phyloP scores from a whole-genome alignment of 2,113 vertebrate genomes.

The Cyprinodon variegatus region DNA sequence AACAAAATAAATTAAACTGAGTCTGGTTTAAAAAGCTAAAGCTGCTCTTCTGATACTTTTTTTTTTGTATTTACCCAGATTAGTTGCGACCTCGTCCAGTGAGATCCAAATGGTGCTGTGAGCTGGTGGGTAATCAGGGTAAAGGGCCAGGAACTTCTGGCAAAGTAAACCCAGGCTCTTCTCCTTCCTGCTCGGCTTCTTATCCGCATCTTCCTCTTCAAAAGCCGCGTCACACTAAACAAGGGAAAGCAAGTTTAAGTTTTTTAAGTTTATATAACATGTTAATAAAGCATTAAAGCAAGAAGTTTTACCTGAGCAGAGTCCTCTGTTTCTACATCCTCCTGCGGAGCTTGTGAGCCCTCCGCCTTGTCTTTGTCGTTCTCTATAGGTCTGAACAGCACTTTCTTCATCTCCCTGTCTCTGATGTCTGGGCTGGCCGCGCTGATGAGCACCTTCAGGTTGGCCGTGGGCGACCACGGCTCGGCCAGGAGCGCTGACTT shows the following conservation, averaged over 20 bases:
- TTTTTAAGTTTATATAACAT: not conserved
- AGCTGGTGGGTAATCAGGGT: conserved; percentile 87
- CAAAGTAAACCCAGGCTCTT: conserved; percentile 95
- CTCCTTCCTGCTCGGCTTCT: conserved; percentile 93
- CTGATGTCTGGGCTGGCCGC: conserved; percentile 94
- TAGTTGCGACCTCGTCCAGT: conserved; percentile 91
- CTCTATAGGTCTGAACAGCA: conserved; percentile 88
- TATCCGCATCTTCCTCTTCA: conserved; percentile 85
- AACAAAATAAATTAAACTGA: not conserved
- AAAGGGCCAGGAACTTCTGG: conserved; percentile 94
- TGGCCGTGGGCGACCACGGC: conserved; percentile 94
- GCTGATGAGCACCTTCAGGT: conserved; percentile 95
- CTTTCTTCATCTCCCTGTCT: conserved; percentile 92
- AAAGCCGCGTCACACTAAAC: conserved; percentile 80
- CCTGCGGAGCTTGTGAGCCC: conserved; percentile 41
- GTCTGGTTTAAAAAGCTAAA: not conserved
- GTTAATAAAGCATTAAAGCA: not conserved
- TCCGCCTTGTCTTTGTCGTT: conserved; percentile 45
- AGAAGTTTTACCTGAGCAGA: conserved; percentile 76
- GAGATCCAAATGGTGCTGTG: conserved; percentile 89
- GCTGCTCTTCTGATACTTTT: not conserved
- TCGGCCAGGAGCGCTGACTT: conserved; percentile 83
- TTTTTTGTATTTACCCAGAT: conserved; percentile 81
- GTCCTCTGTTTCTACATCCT: conserved; percentile 60
- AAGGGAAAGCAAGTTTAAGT: not conserved